Evolutionary conservation across 2,113 vertebrate species (phyloP), one percentile per base, ranked within the genome.

Genomic region (Petrocephalus zakoni): DNA sequence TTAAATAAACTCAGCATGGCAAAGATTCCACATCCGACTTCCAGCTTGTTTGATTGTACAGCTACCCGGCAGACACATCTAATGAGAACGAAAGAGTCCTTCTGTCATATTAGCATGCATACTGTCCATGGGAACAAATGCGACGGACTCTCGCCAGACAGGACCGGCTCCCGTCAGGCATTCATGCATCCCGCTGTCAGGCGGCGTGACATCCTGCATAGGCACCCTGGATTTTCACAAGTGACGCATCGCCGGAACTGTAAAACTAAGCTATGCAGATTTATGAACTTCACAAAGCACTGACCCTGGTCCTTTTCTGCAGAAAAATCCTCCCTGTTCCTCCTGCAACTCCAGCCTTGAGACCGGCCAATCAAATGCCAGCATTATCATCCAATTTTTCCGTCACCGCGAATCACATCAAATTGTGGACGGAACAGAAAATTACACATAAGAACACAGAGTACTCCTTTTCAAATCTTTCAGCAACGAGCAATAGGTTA

Each of bases 361-460:
- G 61, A 68, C 61, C 11, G 1, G 53, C 21, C 10, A 47, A 72
- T 64, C 46, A 8, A 47, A 87, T 87, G 72, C 46, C 17, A 29
- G 21, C 9, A 29, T 72, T 15, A 68, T 68, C 22, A 72, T 51
- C 86, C 29, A 61, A 87, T 47, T 47, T 68, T 34, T 68, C 22
- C 46, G 11, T 68, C 86, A 47, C 22, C 21, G 58, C 46, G 49
- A 78, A 78, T 78, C 21, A 51, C 55, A 29, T 29, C 61, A 68
- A 87, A 87, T 87, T 49, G 46, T 49, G 49, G 46, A 85, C 51
- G 11, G 8, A n/a, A 87, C 19, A 87, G 34, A 49, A 64, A 87
- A 72, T 87, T 15, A 68, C 58, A 87, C 64, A 29, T 5, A 87
- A 46, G 58, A 25, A 51, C 22, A 46, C 47, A 83, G 22, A 85